Evolutionary conservation across 2,888 invertebrate species (phyloP).

Genomic region (Folsomia candida): DNA sequence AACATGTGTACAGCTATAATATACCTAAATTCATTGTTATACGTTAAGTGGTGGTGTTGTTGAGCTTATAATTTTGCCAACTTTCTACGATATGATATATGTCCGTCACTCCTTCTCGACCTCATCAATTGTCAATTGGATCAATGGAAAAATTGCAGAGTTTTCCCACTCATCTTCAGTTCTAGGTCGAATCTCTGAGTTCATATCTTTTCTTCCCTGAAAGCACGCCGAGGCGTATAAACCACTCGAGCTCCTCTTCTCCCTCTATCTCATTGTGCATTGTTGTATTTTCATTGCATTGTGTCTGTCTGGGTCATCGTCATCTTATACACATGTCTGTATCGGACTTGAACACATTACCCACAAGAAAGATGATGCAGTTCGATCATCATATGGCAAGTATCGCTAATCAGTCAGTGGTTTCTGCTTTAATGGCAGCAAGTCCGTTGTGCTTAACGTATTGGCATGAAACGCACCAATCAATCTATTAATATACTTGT

Average conservation of each 20-base stretch:
- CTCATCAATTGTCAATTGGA: constrained; percentile 13
- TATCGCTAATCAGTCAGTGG: too few relatives aligned
- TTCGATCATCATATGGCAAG: too few relatives aligned
- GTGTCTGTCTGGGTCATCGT: neutral
- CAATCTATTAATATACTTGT: too few relatives aligned
- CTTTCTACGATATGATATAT: neutral
- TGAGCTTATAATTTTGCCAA: neutral
- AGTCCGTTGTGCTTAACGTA: too few relatives aligned
- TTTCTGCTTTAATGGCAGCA: too few relatives aligned
- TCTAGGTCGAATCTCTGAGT: neutral
- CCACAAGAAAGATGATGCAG: too few relatives aligned
- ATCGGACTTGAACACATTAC: too few relatives aligned
- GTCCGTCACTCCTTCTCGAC: neutral
- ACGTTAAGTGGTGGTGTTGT: neutral
- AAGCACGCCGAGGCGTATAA: too few relatives aligned
- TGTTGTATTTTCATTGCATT: neutral
- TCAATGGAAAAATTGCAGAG: constrained; percentile 1
- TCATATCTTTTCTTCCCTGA: neutral
- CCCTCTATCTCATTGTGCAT: neutral
- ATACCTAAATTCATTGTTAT: constrained; percentile 2
- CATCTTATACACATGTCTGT: neutral
- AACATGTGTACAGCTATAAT: neutral
- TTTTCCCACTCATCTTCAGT: neutral
- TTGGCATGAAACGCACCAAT: too few relatives aligned
- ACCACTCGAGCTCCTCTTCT: neutral